Evolutionary conservation across 2,797 vertebrate species (phyloP).

Genomic region (Megaceryle alcyon): DNA sequence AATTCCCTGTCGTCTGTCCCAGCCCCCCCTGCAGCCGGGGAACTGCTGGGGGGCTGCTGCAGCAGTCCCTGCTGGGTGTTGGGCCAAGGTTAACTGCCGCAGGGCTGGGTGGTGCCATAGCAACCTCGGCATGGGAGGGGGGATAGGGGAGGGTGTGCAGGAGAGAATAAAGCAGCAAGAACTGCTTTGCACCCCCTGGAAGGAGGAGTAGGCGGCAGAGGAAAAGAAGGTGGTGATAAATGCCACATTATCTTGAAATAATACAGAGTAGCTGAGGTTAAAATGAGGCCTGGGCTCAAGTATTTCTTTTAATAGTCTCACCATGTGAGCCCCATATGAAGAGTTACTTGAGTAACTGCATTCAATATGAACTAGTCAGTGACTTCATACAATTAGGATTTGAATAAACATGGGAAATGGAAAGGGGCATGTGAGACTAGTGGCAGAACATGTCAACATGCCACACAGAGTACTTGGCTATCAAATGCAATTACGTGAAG

Average conservation of each 20-base stretch:
- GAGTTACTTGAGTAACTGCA: neutral
- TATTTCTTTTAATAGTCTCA: neutral
- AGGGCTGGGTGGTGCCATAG: too few relatives aligned
- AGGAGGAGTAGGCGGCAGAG: neutral
- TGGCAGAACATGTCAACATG: neutral
- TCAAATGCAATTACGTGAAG: neutral
- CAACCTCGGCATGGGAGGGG: too few relatives aligned
- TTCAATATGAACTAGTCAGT: neutral
- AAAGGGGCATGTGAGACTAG: rapidly evolving
- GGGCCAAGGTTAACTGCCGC: too few relatives aligned
- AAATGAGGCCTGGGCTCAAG: neutral
- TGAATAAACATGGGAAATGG: rapidly evolving
- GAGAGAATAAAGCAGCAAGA: neutral
- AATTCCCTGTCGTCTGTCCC: neutral
- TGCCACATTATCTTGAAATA: neutral
- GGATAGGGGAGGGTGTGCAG: neutral
- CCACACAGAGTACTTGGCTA: neutral
- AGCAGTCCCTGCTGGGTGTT: neutral
- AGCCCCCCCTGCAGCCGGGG: neutral
- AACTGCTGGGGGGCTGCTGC: neutral
- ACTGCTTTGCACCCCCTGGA: neutral
- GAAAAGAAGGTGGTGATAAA: neutral
- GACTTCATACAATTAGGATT: too few relatives aligned
- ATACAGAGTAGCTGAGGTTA: neutral
- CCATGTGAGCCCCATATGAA: neutral